A percentile compares a stretch with the other conserved stretches of the same genome.
phyloP scores from a whole-genome alignment of 1,140 invertebrate genomes.

The Leptopilina clavipes region DNA sequence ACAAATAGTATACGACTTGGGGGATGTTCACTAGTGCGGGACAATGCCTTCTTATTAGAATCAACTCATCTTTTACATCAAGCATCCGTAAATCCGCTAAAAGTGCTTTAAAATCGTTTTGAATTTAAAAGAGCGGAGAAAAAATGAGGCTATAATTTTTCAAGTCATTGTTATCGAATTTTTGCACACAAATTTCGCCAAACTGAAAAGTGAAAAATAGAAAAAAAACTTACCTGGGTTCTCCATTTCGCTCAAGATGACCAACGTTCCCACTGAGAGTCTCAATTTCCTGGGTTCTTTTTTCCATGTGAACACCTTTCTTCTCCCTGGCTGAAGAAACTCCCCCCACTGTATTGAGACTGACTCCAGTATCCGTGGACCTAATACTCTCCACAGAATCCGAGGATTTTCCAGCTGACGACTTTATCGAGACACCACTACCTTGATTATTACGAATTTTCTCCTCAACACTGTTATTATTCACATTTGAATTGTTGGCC shows the following conservation, averaged over 20 bases:
- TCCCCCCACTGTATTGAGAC: constrained; percentile 68
- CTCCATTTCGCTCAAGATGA: constrained; percentile 67
- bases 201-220: no score
- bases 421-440: constrained; percentile 65
- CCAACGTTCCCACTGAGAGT: constrained; percentile 71
- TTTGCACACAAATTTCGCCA: no score
- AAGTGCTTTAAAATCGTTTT: no score
- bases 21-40: constrained; percentile 18
- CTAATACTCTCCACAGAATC: constrained; percentile 63
- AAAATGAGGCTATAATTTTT: no score
- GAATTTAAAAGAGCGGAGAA: no score
- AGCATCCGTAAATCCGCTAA: constrained; percentile 22
- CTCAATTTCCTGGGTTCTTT: constrained; percentile 68
- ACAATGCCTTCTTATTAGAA: background rate
- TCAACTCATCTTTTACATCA: background rate
- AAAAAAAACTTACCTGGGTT: constrained; percentile 67
- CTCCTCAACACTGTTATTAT: constrained; percentile 44
- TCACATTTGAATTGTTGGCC: constrained; percentile 44
- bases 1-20: background rate
- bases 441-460: constrained; percentile 57
- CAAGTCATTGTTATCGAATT: no score
- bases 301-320: constrained; percentile 65
- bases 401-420: constrained; percentile 61
- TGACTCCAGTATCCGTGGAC: constrained; percentile 72
- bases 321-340: constrained; percentile 71